Conservation (phyloP, 2,888 invertebrate genomes). For the Malthinus flaveolus region DNA sequence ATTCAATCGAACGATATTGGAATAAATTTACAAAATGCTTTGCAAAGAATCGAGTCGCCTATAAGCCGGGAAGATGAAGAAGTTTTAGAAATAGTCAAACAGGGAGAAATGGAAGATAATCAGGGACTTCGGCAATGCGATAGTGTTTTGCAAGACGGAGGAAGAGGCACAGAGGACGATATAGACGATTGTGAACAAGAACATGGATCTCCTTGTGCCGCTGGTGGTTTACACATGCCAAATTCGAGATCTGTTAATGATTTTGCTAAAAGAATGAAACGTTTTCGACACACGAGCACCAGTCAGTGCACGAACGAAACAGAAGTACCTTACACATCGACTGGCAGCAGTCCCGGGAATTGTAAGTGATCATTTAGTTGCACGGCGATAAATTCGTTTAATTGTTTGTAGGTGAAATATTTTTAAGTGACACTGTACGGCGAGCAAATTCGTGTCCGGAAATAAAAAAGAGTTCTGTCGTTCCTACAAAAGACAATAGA, state of each 20-base stretch:
- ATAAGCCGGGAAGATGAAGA: constrained; percentile 58
- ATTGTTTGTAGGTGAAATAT: constrained; percentile 24
- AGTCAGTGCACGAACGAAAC: constrained; percentile 65
- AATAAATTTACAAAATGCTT: constrained; percentile 47
- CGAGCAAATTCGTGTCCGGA: constrained; percentile 71
- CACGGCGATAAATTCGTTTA: background rate
- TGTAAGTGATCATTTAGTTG: constrained; percentile 33
- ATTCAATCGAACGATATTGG: constrained; percentile 47
- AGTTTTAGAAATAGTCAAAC: constrained; percentile 59
- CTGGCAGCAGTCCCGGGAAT: constrained; percentile 56
- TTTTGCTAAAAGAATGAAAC: constrained; percentile 60
- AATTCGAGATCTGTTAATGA: constrained; percentile 60
- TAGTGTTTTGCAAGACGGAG: constrained; percentile 49
- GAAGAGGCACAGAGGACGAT: constrained; percentile 34
- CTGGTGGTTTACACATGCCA: constrained; percentile 66
- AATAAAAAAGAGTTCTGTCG: constrained; percentile 54
- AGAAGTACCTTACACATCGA: constrained; percentile 45
- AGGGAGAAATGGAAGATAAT: constrained; percentile 42
- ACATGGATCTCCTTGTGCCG: constrained; percentile 60
- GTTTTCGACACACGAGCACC: constrained; percentile 66
- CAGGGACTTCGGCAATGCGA: constrained; percentile 48
- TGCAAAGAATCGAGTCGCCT: constrained; percentile 50
- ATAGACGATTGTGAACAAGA: constrained; percentile 55
- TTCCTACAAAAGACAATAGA: constrained; percentile 35
- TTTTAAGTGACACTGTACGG: constrained; percentile 53